A percentile compares a stretch with the other conserved stretches of the same genome.
These are phyloP conservation scores for Rynchops niger DNA, from an alignment of 2,113 vertebrate species.

Conservation along the genomic window DNA sequence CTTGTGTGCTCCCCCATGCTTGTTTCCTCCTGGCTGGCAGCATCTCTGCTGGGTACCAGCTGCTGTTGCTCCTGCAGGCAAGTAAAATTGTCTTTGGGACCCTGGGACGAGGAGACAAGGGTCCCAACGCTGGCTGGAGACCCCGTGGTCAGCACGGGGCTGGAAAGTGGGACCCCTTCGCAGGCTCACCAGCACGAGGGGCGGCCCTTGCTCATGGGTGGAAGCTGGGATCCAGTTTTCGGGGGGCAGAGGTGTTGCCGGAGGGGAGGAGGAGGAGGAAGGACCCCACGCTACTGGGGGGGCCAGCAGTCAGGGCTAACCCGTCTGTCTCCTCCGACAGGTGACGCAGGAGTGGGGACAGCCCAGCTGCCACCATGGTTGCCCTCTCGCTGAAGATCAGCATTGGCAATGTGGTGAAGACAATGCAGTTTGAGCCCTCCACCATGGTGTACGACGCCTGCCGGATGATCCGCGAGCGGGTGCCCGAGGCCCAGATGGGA, in stretches of 20 bases:
- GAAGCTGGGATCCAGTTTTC: background rate
- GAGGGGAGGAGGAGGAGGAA: background rate
- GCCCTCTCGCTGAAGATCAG: constrained; percentile 98
- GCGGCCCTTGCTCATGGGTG: background rate
- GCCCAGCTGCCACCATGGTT: constrained; percentile 86
- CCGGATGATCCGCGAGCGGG: constrained; percentile 93
- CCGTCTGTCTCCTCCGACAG: background rate
- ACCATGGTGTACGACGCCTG: constrained; percentile 97
- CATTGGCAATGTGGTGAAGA: constrained; percentile 97
- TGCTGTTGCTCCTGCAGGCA: background rate
- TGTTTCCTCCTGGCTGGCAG: background rate
- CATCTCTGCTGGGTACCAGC: background rate
- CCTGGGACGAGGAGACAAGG: background rate
- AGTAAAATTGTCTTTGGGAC: background rate
- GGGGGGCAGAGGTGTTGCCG: background rate
- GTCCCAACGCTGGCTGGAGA: background rate
- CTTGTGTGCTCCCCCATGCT: fast-evolving
- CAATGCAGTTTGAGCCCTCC: constrained; percentile 98
- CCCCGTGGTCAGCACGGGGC: background rate
- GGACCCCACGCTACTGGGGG: fast-evolving
- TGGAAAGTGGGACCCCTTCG: background rate
- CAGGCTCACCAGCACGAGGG: fast-evolving
- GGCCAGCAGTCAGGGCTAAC: background rate
- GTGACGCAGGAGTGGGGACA: constrained; percentile 55
- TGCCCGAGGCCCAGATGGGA: constrained; percentile 92